A percentile compares a stretch with the other conserved stretches of the same genome.
phyloP scores from a whole-genome alignment of 2,113 vertebrate species.

The Salvelinus sp. region DNA sequence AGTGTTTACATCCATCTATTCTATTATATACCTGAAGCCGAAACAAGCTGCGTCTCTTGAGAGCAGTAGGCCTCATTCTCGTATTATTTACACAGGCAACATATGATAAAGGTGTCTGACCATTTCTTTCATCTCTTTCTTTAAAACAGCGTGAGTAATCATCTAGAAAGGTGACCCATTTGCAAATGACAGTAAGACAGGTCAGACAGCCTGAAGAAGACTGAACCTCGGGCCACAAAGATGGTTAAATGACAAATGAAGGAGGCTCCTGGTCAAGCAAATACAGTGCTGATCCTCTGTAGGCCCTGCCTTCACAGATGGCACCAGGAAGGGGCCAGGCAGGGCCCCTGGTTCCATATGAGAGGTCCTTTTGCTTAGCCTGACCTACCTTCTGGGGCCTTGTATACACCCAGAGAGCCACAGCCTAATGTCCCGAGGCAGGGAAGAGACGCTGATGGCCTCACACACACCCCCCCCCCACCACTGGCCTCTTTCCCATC shows the following conservation, averaged over 20 bases:
- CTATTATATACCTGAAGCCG: slow-evolving; percentile 39
- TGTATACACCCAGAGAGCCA: background rate
- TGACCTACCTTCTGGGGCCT: background rate
- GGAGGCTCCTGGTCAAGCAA: slow-evolving; percentile 30
- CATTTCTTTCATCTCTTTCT: slow-evolving; percentile 1
- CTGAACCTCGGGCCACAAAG: background rate
- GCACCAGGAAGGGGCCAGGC: slow-evolving; percentile 33
- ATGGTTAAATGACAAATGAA: slow-evolving; percentile 27
- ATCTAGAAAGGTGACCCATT: slow-evolving; percentile 16
- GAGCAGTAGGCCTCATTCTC: slow-evolving; percentile 26
- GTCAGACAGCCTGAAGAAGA: slow-evolving; percentile 2
- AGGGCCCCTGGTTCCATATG: background rate
- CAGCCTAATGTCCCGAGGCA: background rate
- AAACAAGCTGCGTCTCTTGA: slow-evolving; percentile 37
- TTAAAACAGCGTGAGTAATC: background rate
- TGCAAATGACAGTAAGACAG: slow-evolving; percentile 25
- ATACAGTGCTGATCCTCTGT: slow-evolving; percentile 24
- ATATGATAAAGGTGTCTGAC: slow-evolving; percentile 30
- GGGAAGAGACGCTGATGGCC: background rate
- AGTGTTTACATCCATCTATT: slow-evolving; percentile 33
- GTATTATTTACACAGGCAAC: slow-evolving; percentile 44
- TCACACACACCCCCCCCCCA: background rate
- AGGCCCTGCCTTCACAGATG: slow-evolving; percentile 27
- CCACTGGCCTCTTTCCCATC: slow-evolving; percentile 11
- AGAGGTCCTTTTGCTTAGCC: slow-evolving; percentile 6